Evolutionary conservation across 1,140 invertebrate genomes (phyloP), one percentile per base, ranked within the genome.

Genomic region (Philopotamus ludificatus): DNA sequence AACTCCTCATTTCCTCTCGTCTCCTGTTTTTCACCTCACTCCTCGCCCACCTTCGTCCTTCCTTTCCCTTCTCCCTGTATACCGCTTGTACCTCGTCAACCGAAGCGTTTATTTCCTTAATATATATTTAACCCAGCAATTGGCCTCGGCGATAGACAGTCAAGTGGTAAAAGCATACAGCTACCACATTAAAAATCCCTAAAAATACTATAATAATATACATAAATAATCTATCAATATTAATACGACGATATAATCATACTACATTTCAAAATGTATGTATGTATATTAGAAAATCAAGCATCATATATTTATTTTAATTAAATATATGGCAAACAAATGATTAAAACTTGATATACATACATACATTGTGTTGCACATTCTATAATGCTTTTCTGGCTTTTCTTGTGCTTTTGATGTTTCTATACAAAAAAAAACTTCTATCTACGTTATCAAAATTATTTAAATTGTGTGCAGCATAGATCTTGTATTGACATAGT

Each of bases 401-500:
- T 60, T 60, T 60, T 60, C 57, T 47, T 47, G 57, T 60, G 57
- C 57, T 60, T 60, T 60, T 60, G 57, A 23, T 60, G 57, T 60
- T 60, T 47, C 23, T 53, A 53, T 26, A 53, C 44, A 42, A 60
- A 60, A 34, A 12, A 7, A 7, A 34, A 34, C 28, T 34, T 34
- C 28, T 34, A 34, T 7, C 12, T 34, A 34, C 28, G 12, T 34
- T 12, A 8, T 34, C 4, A 34, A 34, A 34, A 34, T 34, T 34
- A 39, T 39, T 34, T 34, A 34, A 34, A 34, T 34, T 12, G 28
- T 34, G 28, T 34, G 28, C 28, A 34, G 28, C 12, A 34, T 34
- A 34, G 28, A 7, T 7, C 4, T 34, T 34, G 12, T 34, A 34
- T 34, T 34, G 12, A 34, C 4, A 22, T 60, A 39, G 57, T 26